Evolutionary conservation across 2,797 vertebrate genomes (phyloP).

Genomic region (Acanthornis magna): DNA sequence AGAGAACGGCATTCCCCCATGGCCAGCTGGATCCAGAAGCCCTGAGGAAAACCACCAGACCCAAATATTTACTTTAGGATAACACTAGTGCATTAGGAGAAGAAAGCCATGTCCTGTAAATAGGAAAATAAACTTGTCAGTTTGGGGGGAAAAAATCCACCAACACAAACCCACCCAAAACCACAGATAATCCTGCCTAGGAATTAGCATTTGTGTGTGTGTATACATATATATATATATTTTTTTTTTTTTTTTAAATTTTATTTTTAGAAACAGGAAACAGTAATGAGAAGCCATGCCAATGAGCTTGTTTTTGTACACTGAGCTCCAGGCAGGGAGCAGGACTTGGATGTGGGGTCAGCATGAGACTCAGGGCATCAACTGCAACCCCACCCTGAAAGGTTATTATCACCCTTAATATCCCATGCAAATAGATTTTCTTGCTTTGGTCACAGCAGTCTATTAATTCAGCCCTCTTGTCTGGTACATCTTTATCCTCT

Average conservation of each 20-base stretch:
- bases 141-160: fast-evolving
- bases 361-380: neutral
- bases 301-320: neutral
- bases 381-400: neutral
- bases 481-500: slow-evolving; percentile 79
- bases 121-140: neutral
- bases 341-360: neutral
- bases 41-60: neutral
- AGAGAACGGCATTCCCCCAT: neutral
- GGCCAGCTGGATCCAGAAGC: neutral
- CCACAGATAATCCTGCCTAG: neutral
- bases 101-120: neutral
- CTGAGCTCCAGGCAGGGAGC: fast-evolving
- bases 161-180: neutral
- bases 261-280: neutral
- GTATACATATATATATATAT: neutral
- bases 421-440: slow-evolving; percentile 72
- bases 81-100: neutral
- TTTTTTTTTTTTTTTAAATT: too few relatives aligned
- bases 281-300: fast-evolving
- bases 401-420: slow-evolving; percentile 55
- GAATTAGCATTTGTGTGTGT: neutral
- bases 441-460: slow-evolving; percentile 66
- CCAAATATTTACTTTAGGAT: slow-evolving; percentile 11
- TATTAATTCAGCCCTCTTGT: slow-evolving; percentile 79